Evolutionary conservation across 2,113 vertebrate genomes (phyloP).

Genomic region (Chlorodrepanis virens): DNA sequence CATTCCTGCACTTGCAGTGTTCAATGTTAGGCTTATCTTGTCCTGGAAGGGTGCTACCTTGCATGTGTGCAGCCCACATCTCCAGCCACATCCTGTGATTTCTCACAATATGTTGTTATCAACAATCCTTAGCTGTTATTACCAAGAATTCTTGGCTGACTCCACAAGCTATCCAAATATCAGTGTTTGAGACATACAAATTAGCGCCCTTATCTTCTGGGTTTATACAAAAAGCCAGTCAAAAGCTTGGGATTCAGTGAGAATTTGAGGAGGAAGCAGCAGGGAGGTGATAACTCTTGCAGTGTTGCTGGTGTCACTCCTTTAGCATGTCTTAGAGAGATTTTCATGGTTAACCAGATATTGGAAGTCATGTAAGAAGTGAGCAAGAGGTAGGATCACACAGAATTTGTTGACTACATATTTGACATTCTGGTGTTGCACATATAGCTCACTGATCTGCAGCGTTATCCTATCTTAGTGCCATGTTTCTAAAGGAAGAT

Average conservation of each 20-base stretch:
- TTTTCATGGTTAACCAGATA: not conserved
- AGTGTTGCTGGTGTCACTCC: not conserved
- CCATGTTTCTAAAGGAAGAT: not conserved
- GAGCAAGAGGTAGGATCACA: not conserved
- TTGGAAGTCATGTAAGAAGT: not conserved
- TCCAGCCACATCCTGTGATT: not conserved
- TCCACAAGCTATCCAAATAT: not conserved
- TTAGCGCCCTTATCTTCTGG: not conserved
- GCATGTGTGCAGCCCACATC: not conserved
- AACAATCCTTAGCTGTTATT: not conserved
- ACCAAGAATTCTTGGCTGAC: not conserved
- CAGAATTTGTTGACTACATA: not conserved
- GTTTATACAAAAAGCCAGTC: not conserved
- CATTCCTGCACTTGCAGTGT: not conserved
- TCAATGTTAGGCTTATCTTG: not conserved
- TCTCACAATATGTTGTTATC: not conserved
- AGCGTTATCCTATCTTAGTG: not conserved
- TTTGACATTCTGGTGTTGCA: not conserved
- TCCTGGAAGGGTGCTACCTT: not conserved
- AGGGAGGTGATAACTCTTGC: fast-evolving
- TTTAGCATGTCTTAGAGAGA: not conserved
- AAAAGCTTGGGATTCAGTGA: not conserved
- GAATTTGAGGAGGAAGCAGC: not conserved
- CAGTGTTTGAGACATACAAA: not conserved
- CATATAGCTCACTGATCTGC: not conserved